Evolutionary conservation across 2,888 invertebrate genomes (phyloP).

Genomic region (Toxonevra muliebris): DNA sequence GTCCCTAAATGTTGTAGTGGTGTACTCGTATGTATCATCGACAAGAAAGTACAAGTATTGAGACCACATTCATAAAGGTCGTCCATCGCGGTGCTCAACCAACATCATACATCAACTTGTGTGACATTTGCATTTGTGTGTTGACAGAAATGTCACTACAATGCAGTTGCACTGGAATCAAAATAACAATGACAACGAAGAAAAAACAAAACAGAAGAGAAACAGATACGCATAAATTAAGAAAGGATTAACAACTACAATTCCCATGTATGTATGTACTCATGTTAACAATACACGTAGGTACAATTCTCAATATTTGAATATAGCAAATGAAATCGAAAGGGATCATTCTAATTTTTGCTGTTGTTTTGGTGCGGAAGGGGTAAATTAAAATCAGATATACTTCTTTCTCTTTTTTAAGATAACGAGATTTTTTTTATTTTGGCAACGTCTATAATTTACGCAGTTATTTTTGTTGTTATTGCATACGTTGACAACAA

Average conservation of each 20-base stretch:
- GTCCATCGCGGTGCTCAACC: constrained; percentile 35
- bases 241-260: constrained; percentile 50
- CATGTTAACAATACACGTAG: constrained; percentile 34
- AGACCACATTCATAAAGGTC: constrained; percentile 4
- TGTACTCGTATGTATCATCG: neutral
- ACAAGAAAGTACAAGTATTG: neutral
- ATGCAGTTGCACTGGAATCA: constrained; percentile 48
- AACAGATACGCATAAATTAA: constrained; percentile 51
- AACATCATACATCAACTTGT: constrained; percentile 53
- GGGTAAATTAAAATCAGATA: constrained; percentile 52
- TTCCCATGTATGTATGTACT: constrained; percentile 30
- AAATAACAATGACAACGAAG: constrained; percentile 25
- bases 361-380: neutral
- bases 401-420: constrained; percentile 45
- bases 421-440: constrained; percentile 45
- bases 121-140: constrained; percentile 51
- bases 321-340: neutral
- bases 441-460: constrained; percentile 38
- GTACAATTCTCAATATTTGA: neutral
- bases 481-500: neutral
- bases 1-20: neutral
- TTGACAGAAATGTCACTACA: constrained; percentile 57
- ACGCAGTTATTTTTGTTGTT: constrained; percentile 36
- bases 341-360: neutral
- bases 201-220: constrained; percentile 16